A percentile compares a stretch with the other conserved stretches of the same genome.
These are phyloP conservation scores for Elaeidobius kamerunicus DNA, from an alignment of 2,888 invertebrate genomes.

Conservation along the genomic window DNA sequence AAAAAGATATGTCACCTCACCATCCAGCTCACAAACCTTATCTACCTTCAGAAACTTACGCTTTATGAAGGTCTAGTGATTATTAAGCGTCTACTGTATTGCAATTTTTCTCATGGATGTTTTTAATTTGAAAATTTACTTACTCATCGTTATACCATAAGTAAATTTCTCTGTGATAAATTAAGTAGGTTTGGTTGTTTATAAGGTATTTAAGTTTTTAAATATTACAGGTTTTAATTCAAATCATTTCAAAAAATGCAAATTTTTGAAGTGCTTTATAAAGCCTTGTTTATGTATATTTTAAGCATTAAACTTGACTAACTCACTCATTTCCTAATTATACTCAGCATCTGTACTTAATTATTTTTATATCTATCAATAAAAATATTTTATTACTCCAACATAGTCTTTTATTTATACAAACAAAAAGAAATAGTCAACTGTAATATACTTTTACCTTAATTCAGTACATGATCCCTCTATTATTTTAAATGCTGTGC, in stretches of 20 bases:
- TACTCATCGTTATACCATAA: slow-evolving; percentile 15
- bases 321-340: slow-evolving; percentile 13
- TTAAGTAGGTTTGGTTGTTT: slow-evolving; percentile 21
- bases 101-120: no score
- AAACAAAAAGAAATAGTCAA: slow-evolving; percentile 4
- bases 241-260: slow-evolving; percentile 2
- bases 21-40: no score
- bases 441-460: background rate
- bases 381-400: slow-evolving; percentile 20
- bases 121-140: slow-evolving; percentile 16
- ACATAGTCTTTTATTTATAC: slow-evolving; percentile 18
- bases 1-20: no score
- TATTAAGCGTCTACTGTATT: no score
- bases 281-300: background rate
- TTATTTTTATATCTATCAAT: slow-evolving; percentile 25
- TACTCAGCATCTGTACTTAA: slow-evolving; percentile 22
- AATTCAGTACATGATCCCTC: background rate
- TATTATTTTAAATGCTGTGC: background rate
- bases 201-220: slow-evolving; percentile 3
- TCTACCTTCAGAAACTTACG: no score
- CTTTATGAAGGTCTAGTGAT: no score
- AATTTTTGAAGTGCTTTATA: background rate
- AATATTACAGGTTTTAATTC: background rate
- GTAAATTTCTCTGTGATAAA: slow-evolving; percentile 28
- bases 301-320: slow-evolving; percentile 3